Percentiles rank a stretch among this genome's conserved stretches.
Conservation (phyloP, 1,140 invertebrate genomes). For the Lutraria rhynchaena region DNA sequence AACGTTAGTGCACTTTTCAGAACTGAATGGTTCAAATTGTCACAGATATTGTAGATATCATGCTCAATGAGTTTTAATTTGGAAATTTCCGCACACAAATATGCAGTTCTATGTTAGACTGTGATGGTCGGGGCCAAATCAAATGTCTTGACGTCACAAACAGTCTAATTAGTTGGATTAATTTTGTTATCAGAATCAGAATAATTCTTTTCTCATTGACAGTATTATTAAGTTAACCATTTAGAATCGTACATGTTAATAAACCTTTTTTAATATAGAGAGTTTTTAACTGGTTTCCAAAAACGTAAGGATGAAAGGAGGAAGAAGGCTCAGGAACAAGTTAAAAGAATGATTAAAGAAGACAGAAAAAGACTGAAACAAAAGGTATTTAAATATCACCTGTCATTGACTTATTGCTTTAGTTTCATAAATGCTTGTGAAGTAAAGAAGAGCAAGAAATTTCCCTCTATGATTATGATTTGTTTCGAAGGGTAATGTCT, state of each 20-base stretch:
- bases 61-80: too few species aligned
- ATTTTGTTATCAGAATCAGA: neutral
- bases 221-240: too few species aligned
- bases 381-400: slow-evolving; percentile 56
- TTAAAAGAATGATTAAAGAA: slow-evolving; percentile 56
- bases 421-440: too few species aligned
- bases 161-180: neutral
- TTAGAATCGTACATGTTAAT: too few species aligned
- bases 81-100: neutral
- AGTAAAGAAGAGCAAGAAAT: too few species aligned
- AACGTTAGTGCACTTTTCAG: too few species aligned
- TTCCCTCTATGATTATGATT: too few species aligned
- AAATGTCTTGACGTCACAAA: neutral
- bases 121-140: neutral
- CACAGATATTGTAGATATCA: too few species aligned
- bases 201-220: neutral
- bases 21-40: too few species aligned
- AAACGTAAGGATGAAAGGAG: slow-evolving; percentile 71
- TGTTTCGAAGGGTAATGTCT: too few species aligned
- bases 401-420: too few species aligned
- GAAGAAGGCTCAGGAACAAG: slow-evolving; percentile 64
- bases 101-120: neutral
- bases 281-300: slow-evolving; percentile 68
- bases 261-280: slow-evolving; percentile 54
- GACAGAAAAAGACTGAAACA: slow-evolving; percentile 58